Conservation (phyloP, 37 sponge, comb jelly and placozoan genomes). For the Amphimedon queenslandica region DNA sequence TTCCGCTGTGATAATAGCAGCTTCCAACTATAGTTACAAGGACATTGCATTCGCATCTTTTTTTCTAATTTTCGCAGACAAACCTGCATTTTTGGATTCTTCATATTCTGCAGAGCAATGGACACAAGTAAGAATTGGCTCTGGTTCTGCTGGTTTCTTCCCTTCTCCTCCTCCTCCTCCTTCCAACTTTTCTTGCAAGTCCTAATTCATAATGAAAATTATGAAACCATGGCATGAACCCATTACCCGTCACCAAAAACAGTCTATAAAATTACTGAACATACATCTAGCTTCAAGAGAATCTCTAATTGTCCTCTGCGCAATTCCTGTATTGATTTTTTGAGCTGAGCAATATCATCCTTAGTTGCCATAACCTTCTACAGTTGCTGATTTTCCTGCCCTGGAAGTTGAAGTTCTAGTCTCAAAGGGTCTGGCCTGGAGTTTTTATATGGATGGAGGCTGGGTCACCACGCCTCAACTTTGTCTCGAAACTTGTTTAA, state of each 20-base stretch:
- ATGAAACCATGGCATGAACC: too few species aligned
- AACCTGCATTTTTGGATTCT: slow-evolving; percentile 68
- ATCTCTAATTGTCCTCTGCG: slow-evolving; percentile 33
- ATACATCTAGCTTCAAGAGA: slow-evolving; percentile 21
- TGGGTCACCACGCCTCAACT: too few species aligned
- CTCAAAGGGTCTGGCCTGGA: too few species aligned
- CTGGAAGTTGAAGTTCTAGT: too few species aligned
- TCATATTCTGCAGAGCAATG: slow-evolving; percentile 64
- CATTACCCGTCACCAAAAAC: too few species aligned
- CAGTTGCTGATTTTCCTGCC: too few species aligned
- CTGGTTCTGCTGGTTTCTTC: slow-evolving; percentile 41
- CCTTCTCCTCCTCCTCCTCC: slow-evolving; percentile 3
- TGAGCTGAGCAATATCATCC: slow-evolving; percentile 22
- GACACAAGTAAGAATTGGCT: slow-evolving; percentile 69
- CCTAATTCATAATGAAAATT: slow-evolving; percentile 9
- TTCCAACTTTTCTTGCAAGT: slow-evolving; percentile 42
- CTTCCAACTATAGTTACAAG: slow-evolving; percentile 14
- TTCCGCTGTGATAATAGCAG: slow-evolving; percentile 52
- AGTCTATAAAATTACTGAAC: too few species aligned
- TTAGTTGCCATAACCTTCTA: slow-evolving; percentile 11
- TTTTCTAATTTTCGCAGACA: too few species aligned
- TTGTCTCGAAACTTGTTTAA: too few species aligned
- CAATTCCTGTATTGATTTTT: slow-evolving; percentile 23
- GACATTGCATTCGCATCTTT: too few species aligned
- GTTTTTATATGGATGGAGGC: too few species aligned